These are phyloP conservation scores for Antheraea yamamai DNA, from an alignment of 2,888 invertebrate species.

Conservation along the genomic window DNA sequence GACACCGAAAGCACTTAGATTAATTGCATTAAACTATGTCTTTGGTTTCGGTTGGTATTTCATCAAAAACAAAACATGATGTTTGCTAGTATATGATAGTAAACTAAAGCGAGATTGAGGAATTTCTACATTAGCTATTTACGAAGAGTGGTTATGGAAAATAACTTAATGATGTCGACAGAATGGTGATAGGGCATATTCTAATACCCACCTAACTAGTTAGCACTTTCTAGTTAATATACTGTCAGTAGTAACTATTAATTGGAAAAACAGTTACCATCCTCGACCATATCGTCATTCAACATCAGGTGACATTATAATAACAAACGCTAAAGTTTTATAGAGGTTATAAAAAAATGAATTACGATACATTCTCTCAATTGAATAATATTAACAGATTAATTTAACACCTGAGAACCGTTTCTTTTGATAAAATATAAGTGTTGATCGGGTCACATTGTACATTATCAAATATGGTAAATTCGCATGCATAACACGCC, in stretches of 20 bases:
- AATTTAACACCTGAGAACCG: background rate
- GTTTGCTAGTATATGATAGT: background rate
- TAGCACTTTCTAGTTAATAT: too few species aligned
- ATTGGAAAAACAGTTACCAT: background rate
- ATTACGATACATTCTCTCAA: too few species aligned
- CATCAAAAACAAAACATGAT: background rate
- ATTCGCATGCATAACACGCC: conserved; percentile 15
- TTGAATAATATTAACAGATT: too few species aligned
- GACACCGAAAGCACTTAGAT: background rate
- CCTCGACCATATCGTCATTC: background rate
- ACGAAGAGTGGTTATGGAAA: too few species aligned
- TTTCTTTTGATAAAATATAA: background rate
- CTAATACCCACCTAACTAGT: too few species aligned
- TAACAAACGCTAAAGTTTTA: too few species aligned
- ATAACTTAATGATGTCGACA: too few species aligned
- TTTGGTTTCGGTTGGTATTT: background rate
- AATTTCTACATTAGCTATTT: too few species aligned
- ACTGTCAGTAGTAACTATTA: too few species aligned
- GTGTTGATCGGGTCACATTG: background rate
- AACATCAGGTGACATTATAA: background rate
- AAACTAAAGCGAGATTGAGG: background rate
- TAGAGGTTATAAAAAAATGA: too few species aligned
- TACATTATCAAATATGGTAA: conserved; percentile 6
- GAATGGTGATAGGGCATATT: too few species aligned
- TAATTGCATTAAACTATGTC: background rate